Base-by-base conservation (phyloP, 2,113 vertebrate genomes). In the Sakesphorus luctuosus region DNA sequence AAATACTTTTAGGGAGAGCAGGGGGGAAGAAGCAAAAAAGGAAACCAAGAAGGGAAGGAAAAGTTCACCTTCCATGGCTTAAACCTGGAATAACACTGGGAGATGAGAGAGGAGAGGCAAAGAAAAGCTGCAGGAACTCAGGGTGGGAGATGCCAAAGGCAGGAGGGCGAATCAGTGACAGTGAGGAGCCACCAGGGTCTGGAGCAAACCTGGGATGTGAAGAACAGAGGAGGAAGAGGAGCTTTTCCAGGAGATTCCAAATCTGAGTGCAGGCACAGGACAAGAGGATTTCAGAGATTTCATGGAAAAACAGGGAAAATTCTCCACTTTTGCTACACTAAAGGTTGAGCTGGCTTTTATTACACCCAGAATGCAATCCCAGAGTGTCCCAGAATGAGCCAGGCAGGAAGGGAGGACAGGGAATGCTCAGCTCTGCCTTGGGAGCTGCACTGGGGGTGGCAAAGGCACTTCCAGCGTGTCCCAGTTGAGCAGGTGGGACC, bases 121-220 rank as follows among this genome's bases (percentile, higher is more conserved):
- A 87, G 77, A 76, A 82, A 83, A 85, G 81, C 77, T 92, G 89
- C 87, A 83, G 88, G 56, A 91, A 89, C 66, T 88, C 83, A 78
- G 92, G 69, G 92, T 83, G 18, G 18, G 72, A 79, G 92, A 75
- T 38, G 84, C 88, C 82, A 94, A 88, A 93, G 43, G 82, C 68
- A 94, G 55, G 63, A 78, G 77, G 44, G 78, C 63, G 76, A 13
- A 82, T 87, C 53, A 69, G 93, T 38, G 65, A 81, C 53, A 62
- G 78, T 50, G 62, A 90, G 79, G 61, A 94, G 44, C n/a, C 59
- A 84, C 75, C 81, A 92, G 84, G 56, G 84, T 50, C 58, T 21
- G 84, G 73, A 36, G 36, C 43, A 76, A 84, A 76, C 56, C 0
- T 46, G 53, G 61, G 77, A 81, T 4, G 9, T 10, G 56, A 92